Evolutionary conservation across 2,113 vertebrate species (phyloP), one percentile per base, ranked within the genome.

Genomic region (Halichoerus grypus): DNA sequence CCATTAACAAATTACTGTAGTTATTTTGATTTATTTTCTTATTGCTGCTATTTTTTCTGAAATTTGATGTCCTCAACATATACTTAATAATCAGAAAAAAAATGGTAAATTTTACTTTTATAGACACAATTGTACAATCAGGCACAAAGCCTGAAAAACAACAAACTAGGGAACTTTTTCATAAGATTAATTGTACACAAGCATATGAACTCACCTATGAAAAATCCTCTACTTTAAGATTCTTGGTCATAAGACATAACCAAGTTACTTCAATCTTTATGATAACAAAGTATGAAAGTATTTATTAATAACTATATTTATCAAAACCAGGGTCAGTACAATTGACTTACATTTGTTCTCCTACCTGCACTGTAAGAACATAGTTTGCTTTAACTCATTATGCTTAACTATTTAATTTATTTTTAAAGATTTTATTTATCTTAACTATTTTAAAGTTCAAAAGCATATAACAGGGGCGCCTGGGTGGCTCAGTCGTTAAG

Each of bases 381-480:
- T 1, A 69, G 28, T 90, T 53, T 74, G 51, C 71, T 94, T 96
- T 93, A 83, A 72, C 39, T 96, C 39, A 28, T 71, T 55, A 84
- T 96, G 57, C 63, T 80, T 69, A 80, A 90, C 94, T 91, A 92
- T 74, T 98, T 86, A 65, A 65, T 65, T 31, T 15, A 31, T 65
- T 65, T 65, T 65, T 65, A 65, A 65, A 31, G 63, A 65, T 65
- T 65, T 65, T 65, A 65, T 31, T 61, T 72, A 84, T 95, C 63
- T 80, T 71, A 80, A 90, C 93, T 91, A 92, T 84, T 98, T 84
- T 96, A 97, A 97, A 80, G 33, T 84, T 88, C 74, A 76, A 6
- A 82, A 97, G 94, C 77, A 33, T 93, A 76, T 79, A 49, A 42
- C 26, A 69, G 28, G 39, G 39, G 39, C 39, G 39, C 39, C 39